phyloP scores from a whole-genome alignment of 2,888 invertebrate species.

The Stramonita haemastoma region DNA sequence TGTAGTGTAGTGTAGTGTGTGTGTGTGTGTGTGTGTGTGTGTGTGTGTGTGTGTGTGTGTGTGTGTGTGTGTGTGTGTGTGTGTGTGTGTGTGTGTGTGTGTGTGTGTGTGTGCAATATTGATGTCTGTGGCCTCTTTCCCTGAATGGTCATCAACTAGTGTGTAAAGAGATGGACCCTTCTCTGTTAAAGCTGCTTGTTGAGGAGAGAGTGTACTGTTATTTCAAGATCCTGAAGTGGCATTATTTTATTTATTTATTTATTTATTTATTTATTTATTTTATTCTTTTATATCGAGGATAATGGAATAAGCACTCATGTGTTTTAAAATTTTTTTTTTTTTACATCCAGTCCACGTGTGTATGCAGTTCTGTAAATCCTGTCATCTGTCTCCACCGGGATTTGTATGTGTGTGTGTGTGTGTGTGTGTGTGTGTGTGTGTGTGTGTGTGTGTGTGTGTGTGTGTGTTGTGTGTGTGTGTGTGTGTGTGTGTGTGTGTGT shows the following conservation, averaged over 20 bases:
- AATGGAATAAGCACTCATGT: no score
- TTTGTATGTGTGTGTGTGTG: constrained; percentile 18
- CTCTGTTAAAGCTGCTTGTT: background rate
- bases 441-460: constrained; percentile 20
- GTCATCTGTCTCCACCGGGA: background rate
- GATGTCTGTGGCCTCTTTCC: no score
- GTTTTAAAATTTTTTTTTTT: no score
- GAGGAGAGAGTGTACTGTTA: background rate
- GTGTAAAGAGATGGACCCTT: no score
- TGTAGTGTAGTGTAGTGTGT: no score
- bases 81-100: constrained; percentile 2
- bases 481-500: background rate
- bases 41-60: constrained; percentile 17
- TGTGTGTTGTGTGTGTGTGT: background rate
- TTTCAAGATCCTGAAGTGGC: no score
- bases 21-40: constrained; percentile 17
- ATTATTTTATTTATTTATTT: no score
- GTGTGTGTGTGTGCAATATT: background rate
- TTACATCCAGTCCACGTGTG: no score
- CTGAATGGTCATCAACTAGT: no score
- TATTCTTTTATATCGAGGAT: no score
- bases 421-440: constrained; percentile 17
- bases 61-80: constrained; percentile 4
- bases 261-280: no score
- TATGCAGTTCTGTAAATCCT: background rate